These are phyloP conservation scores for Nannospalax galili DNA, from an alignment of 2,113 vertebrate genomes.

Conservation along the genomic window DNA sequence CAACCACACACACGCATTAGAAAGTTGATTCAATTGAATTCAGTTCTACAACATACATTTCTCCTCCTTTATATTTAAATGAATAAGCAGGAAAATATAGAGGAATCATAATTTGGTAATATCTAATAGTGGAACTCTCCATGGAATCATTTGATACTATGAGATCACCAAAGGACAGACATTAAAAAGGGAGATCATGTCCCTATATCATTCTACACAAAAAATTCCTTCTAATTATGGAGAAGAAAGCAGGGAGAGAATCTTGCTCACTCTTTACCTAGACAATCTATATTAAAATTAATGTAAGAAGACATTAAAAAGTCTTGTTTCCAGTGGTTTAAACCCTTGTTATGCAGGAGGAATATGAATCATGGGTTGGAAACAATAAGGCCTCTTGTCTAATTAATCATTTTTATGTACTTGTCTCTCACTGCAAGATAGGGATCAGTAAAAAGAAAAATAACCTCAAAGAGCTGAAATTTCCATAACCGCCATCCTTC, in stretches of 20 bases:
- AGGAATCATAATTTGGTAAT: not conserved
- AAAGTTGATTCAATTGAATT: constrained; percentile 13
- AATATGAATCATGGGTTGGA: constrained; percentile 70
- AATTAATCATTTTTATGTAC: constrained; percentile 85
- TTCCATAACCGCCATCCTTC: constrained; percentile 63
- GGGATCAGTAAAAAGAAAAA: constrained; percentile 69
- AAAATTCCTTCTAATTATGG: not conserved
- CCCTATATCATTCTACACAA: not conserved
- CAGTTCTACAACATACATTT: not conserved
- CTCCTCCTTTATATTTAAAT: not conserved
- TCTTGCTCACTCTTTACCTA: not conserved
- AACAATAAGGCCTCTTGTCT: constrained; percentile 72
- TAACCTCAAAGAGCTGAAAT: constrained; percentile 75
- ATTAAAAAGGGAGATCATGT: not conserved
- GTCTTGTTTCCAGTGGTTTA: constrained; percentile 68
- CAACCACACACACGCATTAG: not conserved
- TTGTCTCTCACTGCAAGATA: constrained; percentile 72
- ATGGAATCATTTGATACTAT: not conserved
- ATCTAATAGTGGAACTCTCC: not conserved
- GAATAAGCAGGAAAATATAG: not conserved
- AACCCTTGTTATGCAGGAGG: constrained; percentile 79
- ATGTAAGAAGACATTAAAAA: constrained; percentile 71
- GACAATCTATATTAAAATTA: constrained; percentile 72
- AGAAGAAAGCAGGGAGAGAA: not conserved
- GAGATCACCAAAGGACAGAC: not conserved